Evolutionary conservation across 2,797 vertebrate species (phyloP).

Genomic region (Distichodus sexfasciatus): DNA sequence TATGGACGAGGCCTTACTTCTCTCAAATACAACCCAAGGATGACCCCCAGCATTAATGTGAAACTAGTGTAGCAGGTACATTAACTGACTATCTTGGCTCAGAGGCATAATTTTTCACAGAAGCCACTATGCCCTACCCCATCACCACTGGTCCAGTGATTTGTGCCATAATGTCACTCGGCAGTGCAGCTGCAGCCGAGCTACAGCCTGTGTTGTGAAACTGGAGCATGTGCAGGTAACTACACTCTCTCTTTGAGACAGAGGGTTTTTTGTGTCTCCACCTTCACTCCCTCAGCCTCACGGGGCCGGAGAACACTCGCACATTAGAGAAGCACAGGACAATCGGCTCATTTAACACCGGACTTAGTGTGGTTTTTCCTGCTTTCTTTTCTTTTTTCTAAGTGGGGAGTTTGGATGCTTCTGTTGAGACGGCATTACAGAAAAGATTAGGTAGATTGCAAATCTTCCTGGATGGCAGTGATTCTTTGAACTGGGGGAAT

Average conservation of each 20-base stretch:
- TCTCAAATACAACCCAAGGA: too few species aligned
- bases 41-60: not conserved
- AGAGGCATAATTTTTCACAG: not conserved
- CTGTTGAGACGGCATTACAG: slow-evolving; percentile 47
- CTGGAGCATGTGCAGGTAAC: slow-evolving; percentile 69
- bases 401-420: slow-evolving; percentile 47
- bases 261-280: slow-evolving; percentile 70
- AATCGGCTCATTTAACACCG: slow-evolving; percentile 63
- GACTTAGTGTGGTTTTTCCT: slow-evolving; percentile 23
- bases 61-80: not conserved
- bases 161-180: slow-evolving; percentile 12
- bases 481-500: slow-evolving; percentile 50
- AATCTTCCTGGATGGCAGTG: slow-evolving; percentile 44
- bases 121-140: not conserved
- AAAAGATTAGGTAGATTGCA: slow-evolving; percentile 54
- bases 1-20: too few species aligned
- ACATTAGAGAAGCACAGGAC: slow-evolving; percentile 56
- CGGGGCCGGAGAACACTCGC: slow-evolving; percentile 36
- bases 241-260: slow-evolving; percentile 66
- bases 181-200: slow-evolving; percentile 29
- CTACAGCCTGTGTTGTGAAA: slow-evolving; percentile 75
- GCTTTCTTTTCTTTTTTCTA: slow-evolving; percentile 44
- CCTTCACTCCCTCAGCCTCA: slow-evolving; percentile 36
- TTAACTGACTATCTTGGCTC: not conserved
- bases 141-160: slow-evolving; percentile 2